Evolutionary conservation across 2,113 vertebrate species (phyloP), one percentile per base, ranked within the genome.

Genomic region (Barbus barbus): DNA sequence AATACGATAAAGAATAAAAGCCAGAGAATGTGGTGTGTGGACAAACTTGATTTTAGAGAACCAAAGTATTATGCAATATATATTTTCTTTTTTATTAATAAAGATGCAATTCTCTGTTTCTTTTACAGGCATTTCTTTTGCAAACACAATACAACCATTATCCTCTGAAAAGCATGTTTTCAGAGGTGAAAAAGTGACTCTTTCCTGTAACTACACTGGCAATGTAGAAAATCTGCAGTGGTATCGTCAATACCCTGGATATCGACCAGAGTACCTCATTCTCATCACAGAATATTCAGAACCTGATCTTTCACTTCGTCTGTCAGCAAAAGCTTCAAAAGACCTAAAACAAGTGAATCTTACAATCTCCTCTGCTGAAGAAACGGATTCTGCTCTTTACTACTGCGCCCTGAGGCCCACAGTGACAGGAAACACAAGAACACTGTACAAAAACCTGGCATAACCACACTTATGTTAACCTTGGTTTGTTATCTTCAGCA

Each of bases 381-480:
- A 77, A 46, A 46, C 74, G 76, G 78, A 86, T 58, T 78, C 78
- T 46, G 80, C 78, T 63, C 76, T 83, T 7, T 85, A 76, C 63
- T 86, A 72, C 83, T 86, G 81, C 63, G 82, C 78, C 1, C 16
- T 89, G 77, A 0, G 5, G 78, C 26, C 81, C 61, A 89, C 78
- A 87, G 46, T 84, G 41, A 82, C 76, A 81, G 48, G 41, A 60
- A 81, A 65, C 22, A 7, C n/a, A 36, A 8, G 2, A 78, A 41
- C 22, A 41, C 76, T 61, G 76, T 18, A 60, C 33, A 18, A 38
- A 61, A 38, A 78, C 74, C 26, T 80, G 38, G 1, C 4, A 48
- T 48, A 48, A 16, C 46, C 26, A 28, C 12, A 26, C 12, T 14
- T 26, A 13, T 16, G 58, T 61, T 61, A 61, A 26, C 56, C 3